phyloP scores from a whole-genome alignment of 2,797 vertebrate genomes.

The Brachyrhaphis roseni region DNA sequence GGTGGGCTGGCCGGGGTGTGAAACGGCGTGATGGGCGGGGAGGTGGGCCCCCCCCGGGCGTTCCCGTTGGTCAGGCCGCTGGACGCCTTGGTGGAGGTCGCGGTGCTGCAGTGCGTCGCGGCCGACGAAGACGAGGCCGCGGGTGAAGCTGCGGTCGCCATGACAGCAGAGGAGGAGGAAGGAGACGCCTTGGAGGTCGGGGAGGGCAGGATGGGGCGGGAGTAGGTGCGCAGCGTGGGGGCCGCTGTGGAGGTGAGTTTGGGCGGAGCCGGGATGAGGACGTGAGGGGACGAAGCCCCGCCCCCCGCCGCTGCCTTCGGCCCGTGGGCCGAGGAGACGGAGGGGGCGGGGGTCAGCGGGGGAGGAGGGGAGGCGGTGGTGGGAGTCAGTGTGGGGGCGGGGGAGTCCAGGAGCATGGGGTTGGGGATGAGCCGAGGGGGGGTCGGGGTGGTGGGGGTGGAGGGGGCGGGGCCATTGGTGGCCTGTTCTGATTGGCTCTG shows the following conservation, averaged over 20 bases:
- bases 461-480: conserved; percentile 45
- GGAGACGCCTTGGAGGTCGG: conserved; percentile 40
- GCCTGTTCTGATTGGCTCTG: conserved; percentile 61
- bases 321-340: conserved; percentile 37
- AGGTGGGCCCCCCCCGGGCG: conserved; percentile 58
- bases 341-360: conserved; percentile 68
- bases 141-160: conserved; percentile 28
- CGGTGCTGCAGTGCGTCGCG: conserved; percentile 23
- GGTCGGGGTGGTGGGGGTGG: conserved; percentile 45
- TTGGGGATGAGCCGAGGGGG: conserved; percentile 74
- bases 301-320: conserved; percentile 26
- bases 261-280: conserved; percentile 58
- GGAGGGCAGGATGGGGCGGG: conserved; percentile 64
- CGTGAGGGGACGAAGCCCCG: conserved; percentile 43
- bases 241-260: conserved; percentile 60
- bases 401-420: conserved; percentile 69
- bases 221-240: conserved; percentile 66
- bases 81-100: conserved; percentile 35
- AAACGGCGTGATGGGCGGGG: conserved; percentile 79
- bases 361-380: conserved; percentile 71
- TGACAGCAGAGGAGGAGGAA: conserved; percentile 8
- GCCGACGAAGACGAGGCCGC: conserved; percentile 31
- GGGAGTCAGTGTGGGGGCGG: conserved; percentile 40
- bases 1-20: conserved; percentile 80
- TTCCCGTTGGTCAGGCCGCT: conserved; percentile 76